A percentile compares a stretch with the other conserved stretches of the same genome.
Conservation (phyloP, 2,797 vertebrate species). For the Hirundo rustica region DNA sequence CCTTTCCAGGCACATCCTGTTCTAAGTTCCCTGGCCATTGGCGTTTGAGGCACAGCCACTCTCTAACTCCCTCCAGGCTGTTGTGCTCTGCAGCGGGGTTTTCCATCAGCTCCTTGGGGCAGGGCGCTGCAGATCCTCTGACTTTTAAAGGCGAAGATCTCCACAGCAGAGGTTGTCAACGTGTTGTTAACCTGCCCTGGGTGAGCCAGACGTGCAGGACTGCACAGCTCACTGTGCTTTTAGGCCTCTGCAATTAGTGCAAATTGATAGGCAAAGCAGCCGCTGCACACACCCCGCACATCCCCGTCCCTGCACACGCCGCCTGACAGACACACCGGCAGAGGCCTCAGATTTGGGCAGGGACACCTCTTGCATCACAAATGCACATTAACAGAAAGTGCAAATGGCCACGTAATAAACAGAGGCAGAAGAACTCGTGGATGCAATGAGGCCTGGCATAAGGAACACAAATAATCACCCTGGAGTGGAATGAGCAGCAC, state of each 20-base stretch:
- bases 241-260: not conserved
- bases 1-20: not conserved
- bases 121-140: not conserved
- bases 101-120: not conserved
- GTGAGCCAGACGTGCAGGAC: not conserved
- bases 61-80: not conserved
- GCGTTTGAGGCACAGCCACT: not conserved
- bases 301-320: not conserved
- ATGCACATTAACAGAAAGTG: slow-evolving; percentile 27
- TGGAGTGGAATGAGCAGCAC: not conserved
- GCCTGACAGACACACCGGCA: not conserved
- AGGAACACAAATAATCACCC: slow-evolving; percentile 55
- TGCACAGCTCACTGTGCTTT: not conserved
- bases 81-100: not conserved
- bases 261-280: not conserved
- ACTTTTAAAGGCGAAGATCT: not conserved
- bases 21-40: not conserved
- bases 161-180: not conserved
- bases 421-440: not conserved
- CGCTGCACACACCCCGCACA: not conserved
- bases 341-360: not conserved
- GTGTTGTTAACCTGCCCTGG: not conserved
- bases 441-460: slow-evolving; percentile 46
- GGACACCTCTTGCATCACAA: slow-evolving; percentile 26
- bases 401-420: slow-evolving; percentile 30